A percentile compares a stretch with the other conserved stretches of the same genome.
Conservation (phyloP, 2,888 invertebrate species). For the Drosophila quinaria region DNA sequence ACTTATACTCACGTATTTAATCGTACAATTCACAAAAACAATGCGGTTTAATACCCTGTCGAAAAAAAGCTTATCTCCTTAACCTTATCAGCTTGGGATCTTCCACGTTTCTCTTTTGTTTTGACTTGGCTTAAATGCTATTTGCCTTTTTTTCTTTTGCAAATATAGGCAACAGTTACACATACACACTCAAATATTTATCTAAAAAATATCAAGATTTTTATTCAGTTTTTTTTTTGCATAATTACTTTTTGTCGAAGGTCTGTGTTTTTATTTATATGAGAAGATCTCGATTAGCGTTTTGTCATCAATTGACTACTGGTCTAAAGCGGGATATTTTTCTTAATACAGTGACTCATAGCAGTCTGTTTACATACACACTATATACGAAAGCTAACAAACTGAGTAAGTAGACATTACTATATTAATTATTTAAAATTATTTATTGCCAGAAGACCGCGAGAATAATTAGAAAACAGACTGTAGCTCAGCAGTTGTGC, state of each 20-base stretch:
- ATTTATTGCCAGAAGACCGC: neutral
- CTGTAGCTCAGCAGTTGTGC: slow-evolving; percentile 11
- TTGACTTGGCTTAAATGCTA: slow-evolving; percentile 51
- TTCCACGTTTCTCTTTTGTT: slow-evolving; percentile 59
- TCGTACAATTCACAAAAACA: slow-evolving; percentile 8
- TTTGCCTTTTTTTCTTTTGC: slow-evolving; percentile 42
- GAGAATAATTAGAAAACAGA: slow-evolving; percentile 12
- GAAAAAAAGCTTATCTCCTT: slow-evolving; percentile 49
- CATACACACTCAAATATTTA: slow-evolving; percentile 22
- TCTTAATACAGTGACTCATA: slow-evolving; percentile 26
- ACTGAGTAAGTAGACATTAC: neutral
- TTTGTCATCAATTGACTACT: slow-evolving; percentile 35
- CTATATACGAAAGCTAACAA: neutral
- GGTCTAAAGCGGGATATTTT: slow-evolving; percentile 23
- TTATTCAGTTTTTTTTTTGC: slow-evolving; percentile 32
- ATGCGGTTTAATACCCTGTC: slow-evolving; percentile 1
- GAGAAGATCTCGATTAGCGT: slow-evolving; percentile 35
- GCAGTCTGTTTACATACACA: slow-evolving; percentile 4
- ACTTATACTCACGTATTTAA: slow-evolving; percentile 13
- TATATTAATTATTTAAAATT: neutral
- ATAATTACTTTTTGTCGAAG: slow-evolving; percentile 32
- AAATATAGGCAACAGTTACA: slow-evolving; percentile 10
- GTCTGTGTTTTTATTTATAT: slow-evolving; percentile 38
- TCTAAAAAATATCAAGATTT: slow-evolving; percentile 39
- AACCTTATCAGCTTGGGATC: slow-evolving; percentile 61